Base-by-base conservation (phyloP, 1,140 invertebrate genomes). In the Nomia melanderi region DNA sequence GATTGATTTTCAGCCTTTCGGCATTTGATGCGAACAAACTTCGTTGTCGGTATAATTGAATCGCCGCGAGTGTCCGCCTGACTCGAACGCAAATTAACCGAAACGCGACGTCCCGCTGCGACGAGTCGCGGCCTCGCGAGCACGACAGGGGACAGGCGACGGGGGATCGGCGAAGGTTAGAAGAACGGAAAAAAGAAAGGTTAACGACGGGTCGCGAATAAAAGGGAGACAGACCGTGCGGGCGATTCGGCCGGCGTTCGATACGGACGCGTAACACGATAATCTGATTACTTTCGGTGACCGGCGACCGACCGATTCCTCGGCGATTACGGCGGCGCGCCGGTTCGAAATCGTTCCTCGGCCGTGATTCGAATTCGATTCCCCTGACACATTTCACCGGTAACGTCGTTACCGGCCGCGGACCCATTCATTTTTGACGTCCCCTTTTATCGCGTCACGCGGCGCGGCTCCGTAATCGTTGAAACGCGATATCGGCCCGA, bases 41-140 rank as follows among this genome's bases (percentile, higher is more conserved):
- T 90, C 77, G 87, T 87, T 90, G 87, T 86, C 84, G 86, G 78
- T 86, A 86, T 90, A 91, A 91, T 91, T 89, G 89, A 92, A 91
- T 91, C 86, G 87, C 84, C 86, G 86, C 85, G 82, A 89, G 79
- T 82, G 88, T 87, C 84, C 84, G 84, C 83, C 84, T 83, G 87
- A 89, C 87, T 88, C 85, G 84, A 79, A 89, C 90, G 87, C 90
- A 90, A 91, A 91, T 92, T 89, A 87, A 88, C 89, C 89, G 84
- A 88, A 90, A 85, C 83, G 82, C 72, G 78, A 47, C 59, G 65
- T 71, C n/a, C 41, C 47, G 79, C 64, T 65, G 79, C 47, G 83
- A n/a, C 20, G 78, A 81, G 82, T 78, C 79, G 63, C 67, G 77
- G 70, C 44, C 25, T 50, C 81, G 77, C 47, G 81, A 77, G 60